Base-by-base conservation (phyloP, 2,797 vertebrate species). In the Rhodeus uyekii region DNA sequence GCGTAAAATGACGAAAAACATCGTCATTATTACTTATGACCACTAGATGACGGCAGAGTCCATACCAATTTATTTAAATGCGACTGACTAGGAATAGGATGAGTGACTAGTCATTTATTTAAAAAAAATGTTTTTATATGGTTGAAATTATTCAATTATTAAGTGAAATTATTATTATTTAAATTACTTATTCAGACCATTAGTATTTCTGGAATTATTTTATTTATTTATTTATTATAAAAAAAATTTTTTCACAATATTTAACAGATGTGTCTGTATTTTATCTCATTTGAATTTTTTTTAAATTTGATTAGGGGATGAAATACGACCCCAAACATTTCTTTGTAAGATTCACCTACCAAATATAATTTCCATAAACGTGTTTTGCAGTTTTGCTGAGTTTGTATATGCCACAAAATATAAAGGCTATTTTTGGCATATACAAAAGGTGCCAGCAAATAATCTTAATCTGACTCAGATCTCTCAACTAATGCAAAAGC, bases 1-100 rank as follows among this genome's bases (percentile, higher is more conserved):
- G 83, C 87, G 92, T 83, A 85, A 89, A 85, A 8, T 6, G 81
- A 39, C 19, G 60, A 38, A 80, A 85, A 68, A 72, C 18, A 9
- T 12, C 1, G 13, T 14, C n/a, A 2, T 58, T 42, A 10, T 27
- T 14, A 14, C 36, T 5, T 29, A 22, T 8, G 10, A 7, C 50
- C 84, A 58, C 76, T 27, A 85, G 84, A 77, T 82, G 79, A 68
- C 63, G 78, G 85, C 32, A 81, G 16, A 67, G 12, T 24, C 7
- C 5, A 50, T 27, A 48, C 1, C 2, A 65, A 1, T 53, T 55
- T 53, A 22, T 34, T 53, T 1, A 73, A 53, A 73, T 29, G 19
- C 8, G 29, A 38, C 71, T 55, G 46, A 53, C 12, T 36, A 5
- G n/a, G 19, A 72, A 34, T n/a, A 34, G 44, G 29, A 32, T 53